phyloP scores from a whole-genome alignment of 2,888 invertebrate genomes.

The Platypus cylindrus region DNA sequence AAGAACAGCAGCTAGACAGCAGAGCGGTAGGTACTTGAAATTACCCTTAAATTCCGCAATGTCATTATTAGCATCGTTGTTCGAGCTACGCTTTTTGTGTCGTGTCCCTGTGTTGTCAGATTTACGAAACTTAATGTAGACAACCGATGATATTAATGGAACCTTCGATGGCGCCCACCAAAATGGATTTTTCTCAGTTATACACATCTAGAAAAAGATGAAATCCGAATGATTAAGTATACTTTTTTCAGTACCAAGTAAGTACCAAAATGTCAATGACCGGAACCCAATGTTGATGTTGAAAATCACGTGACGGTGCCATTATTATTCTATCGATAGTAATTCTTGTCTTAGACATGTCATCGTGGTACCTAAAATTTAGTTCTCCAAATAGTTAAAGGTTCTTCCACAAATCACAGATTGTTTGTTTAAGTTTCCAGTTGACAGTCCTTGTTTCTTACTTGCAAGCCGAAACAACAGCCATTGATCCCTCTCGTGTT shows the following conservation, averaged over 20 bases:
- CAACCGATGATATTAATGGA: constrained; percentile 7
- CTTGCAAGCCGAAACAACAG: constrained; percentile 7
- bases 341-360: constrained; percentile 1
- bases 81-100: not conserved
- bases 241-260: constrained; percentile 1
- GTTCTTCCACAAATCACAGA: too few species aligned
- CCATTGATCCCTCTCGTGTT: constrained; percentile 5
- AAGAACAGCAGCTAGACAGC: too few species aligned
- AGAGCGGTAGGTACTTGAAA: too few species aligned
- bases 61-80: constrained; percentile 5
- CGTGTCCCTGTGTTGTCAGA: constrained; percentile 1
- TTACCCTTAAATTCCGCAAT: constrained; percentile 7
- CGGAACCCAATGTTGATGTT: not conserved
- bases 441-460: too few species aligned
- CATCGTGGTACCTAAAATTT: constrained; percentile 7
- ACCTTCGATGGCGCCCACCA: too few species aligned
- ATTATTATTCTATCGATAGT: not conserved
- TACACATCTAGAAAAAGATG: constrained; percentile 17
- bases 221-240: not conserved
- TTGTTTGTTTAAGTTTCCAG: too few species aligned
- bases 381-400: too few species aligned
- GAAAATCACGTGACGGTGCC: constrained; percentile 5
- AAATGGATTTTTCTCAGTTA: constrained; percentile 14
- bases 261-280: constrained; percentile 14
- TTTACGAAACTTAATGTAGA: constrained; percentile 4